Evolutionary conservation across 2,797 vertebrate species (phyloP).

Genomic region (Dendrocincla fuliginosa): DNA sequence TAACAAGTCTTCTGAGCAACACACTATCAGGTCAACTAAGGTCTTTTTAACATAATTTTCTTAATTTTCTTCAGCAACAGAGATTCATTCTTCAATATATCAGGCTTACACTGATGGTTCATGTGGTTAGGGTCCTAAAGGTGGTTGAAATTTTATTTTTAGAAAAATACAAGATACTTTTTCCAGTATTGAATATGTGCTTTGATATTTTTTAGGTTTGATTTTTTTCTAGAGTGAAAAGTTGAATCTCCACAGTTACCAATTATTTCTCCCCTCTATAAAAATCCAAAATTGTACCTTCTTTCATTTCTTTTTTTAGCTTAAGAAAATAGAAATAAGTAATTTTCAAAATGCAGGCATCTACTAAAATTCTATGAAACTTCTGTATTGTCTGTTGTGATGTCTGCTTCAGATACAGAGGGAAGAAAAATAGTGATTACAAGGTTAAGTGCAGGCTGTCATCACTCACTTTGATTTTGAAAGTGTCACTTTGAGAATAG

Average conservation of each 20-base stretch:
- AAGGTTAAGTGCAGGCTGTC: background rate
- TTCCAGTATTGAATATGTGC: background rate
- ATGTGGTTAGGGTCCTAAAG: background rate
- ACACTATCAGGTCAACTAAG: conserved; percentile 73
- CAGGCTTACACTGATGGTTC: background rate
- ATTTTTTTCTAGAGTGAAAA: background rate
- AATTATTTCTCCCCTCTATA: background rate
- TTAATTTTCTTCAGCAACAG: background rate
- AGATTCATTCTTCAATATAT: background rate
- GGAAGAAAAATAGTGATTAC: background rate
- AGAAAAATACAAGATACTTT: background rate
- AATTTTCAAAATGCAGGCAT: background rate
- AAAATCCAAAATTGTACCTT: background rate
- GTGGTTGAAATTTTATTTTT: background rate
- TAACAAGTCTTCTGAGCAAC: conserved; percentile 84
- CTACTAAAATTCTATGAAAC: background rate
- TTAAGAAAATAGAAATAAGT: background rate
- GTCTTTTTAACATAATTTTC: conserved; percentile 22
- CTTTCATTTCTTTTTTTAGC: background rate
- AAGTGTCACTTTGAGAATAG: background rate
- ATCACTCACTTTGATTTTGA: background rate
- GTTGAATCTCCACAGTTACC: background rate
- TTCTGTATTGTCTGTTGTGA: background rate
- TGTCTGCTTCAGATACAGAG: background rate
- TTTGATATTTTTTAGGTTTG: background rate